phyloP scores from a whole-genome alignment of 2,797 vertebrate species.

The Taenioides sp. region DNA sequence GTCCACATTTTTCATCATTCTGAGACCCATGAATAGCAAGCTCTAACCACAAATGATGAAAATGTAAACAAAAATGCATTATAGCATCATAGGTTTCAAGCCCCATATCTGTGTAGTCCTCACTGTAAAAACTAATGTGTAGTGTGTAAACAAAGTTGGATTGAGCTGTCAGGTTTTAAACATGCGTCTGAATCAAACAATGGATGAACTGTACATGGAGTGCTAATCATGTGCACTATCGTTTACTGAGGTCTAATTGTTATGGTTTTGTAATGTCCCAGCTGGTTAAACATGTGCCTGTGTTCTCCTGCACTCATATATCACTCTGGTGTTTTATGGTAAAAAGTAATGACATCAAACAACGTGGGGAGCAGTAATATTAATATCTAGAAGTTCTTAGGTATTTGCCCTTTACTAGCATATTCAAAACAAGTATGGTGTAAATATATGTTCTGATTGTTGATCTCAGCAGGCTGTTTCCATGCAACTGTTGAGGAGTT shows the following conservation, averaged over 20 bases:
- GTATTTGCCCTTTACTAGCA: neutral
- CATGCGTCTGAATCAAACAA: conserved; percentile 10
- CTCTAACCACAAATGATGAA: too few species aligned
- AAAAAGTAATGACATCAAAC: conserved; percentile 31
- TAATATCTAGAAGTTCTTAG: neutral
- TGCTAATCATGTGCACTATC: conserved; percentile 47
- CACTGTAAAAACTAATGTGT: neutral
- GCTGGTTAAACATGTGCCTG: conserved; percentile 74
- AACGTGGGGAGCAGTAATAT: neutral
- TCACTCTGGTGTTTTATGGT: conserved; percentile 28
- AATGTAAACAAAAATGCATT: too few species aligned
- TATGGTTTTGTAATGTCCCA: conserved; percentile 56
- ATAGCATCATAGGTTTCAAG: too few species aligned
- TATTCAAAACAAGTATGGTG: neutral
- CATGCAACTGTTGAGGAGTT: conserved; percentile 29
- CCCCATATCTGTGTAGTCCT: too few species aligned
- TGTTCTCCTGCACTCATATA: conserved; percentile 22
- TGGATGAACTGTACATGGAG: conserved; percentile 43
- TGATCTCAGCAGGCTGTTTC: conserved; percentile 12
- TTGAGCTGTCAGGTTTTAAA: conserved; percentile 5
- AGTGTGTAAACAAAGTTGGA: neutral
- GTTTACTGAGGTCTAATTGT: conserved; percentile 62
- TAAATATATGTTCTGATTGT: neutral
- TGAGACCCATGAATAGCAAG: too few species aligned
- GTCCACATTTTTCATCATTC: too few species aligned